Evolutionary conservation across 64 coral and sea anemone genomes (phyloP), one percentile per base, ranked within the genome.

Genomic region (Dendronephthya gigantea): DNA sequence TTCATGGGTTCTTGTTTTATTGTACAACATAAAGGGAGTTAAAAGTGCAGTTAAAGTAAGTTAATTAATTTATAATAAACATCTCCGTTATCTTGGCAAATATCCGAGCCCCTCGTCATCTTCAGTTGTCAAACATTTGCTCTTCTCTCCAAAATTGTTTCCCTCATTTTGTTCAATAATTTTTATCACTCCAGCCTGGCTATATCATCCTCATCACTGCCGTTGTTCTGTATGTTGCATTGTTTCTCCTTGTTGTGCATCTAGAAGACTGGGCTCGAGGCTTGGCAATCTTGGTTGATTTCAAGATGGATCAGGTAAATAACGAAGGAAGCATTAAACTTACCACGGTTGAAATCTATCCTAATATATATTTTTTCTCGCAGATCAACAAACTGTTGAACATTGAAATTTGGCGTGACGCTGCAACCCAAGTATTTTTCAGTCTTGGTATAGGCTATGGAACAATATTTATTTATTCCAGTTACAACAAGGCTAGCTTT

Each of bases 361-460:
- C n/a, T n/a, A n/a, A 74, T 30, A 27, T 30, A 25, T 28, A 34
- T 79, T 19, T 2, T 39, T 34, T 39, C 4, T 79, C 13, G 8
- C 22, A 79, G 72, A 34, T 79, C 4, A 79, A 79, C 30, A 79
- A 79, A 19, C 72, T 79, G 9, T 19, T 79, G 22, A 79, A 12
- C 15, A 79, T 79, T 79, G 72, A 79, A 79, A 38, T 79, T 36
- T 79, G 72, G 72, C 72, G 72, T 12, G 72, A 79, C 29, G 72
- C 72, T 12, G 72, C 72, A 3, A 79, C 72, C 13, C 72, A 79
- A 79, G 72, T 79, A 10, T 79, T 79, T 39, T 79, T 79, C 28
- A 36, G 19, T 0, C 72, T 79, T 12, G 72, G 72, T 12, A 79
- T 79, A 28, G 72, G 72, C 9, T 79, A 36, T 19, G 72, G 72